A percentile compares a stretch with the other conserved stretches of the same genome.
Evolutionary conservation across 2,888 invertebrate genomes (phyloP).

Genomic region (Hirtodrosophila histrioides): DNA sequence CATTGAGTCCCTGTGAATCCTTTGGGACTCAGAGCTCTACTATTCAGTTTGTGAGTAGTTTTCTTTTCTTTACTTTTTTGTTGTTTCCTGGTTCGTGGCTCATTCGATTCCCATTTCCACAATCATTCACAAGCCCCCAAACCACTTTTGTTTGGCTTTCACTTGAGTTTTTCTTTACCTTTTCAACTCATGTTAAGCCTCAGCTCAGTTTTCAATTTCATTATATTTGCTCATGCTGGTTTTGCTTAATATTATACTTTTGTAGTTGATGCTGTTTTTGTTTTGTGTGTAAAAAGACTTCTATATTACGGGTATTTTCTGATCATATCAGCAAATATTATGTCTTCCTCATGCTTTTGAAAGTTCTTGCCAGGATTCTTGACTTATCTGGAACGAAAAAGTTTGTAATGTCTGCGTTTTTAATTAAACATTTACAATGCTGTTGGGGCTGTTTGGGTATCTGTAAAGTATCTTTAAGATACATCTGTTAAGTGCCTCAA

Average conservation of each 20-base stretch:
- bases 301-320: constrained; percentile 34
- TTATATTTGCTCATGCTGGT: constrained; percentile 70
- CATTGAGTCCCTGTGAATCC: constrained; percentile 38
- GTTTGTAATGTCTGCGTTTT: constrained; percentile 45
- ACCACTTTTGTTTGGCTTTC: constrained; percentile 54
- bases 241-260: constrained; percentile 32
- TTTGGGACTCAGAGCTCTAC: constrained; percentile 32
- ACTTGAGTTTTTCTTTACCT: constrained; percentile 50
- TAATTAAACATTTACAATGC: constrained; percentile 37
- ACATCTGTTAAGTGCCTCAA: constrained; percentile 72
- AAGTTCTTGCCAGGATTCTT: constrained; percentile 33
- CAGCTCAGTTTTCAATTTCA: constrained; percentile 68
- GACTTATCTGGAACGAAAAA: constrained; percentile 25
- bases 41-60: constrained; percentile 50
- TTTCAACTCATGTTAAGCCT: constrained; percentile 35
- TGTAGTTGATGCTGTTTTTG: constrained; percentile 26
- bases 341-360: constrained; percentile 32
- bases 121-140: constrained; percentile 20
- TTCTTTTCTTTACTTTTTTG: constrained; percentile 7
- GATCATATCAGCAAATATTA: constrained; percentile 57
- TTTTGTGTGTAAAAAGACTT: constrained; percentile 55
- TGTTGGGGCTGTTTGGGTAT: constrained; percentile 1
- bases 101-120: constrained; percentile 26
- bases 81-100: neutral
- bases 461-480: constrained; percentile 57